phyloP scores from a whole-genome alignment of 2,888 invertebrate genomes.

The Habrosyne pyritoides region DNA sequence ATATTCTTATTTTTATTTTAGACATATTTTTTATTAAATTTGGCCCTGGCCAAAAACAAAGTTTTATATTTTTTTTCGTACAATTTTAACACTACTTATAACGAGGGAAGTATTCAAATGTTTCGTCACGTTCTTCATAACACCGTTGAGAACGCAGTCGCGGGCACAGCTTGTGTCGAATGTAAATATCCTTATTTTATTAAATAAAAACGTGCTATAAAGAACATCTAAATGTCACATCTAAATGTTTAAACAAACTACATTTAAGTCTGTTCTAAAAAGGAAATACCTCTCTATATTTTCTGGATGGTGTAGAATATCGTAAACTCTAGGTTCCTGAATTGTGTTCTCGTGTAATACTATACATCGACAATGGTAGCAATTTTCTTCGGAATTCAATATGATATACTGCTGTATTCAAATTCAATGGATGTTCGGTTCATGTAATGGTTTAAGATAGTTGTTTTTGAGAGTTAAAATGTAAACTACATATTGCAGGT shows the following conservation, averaged over 20 bases:
- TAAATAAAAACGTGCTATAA: background rate
- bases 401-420: slow-evolving; percentile 20
- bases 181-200: background rate
- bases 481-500: no score
- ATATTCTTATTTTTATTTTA: no score
- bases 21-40: no score
- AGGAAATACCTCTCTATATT: background rate
- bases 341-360: background rate
- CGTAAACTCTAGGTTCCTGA: background rate
- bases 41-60: no score
- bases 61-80: no score
- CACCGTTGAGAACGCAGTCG: no score
- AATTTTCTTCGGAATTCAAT: slow-evolving; percentile 30
- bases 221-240: background rate
- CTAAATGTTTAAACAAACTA: background rate
- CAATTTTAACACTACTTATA: no score
- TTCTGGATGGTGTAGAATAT: background rate
- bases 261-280: background rate
- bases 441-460: background rate
- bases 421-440: slow-evolving; percentile 22
- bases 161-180: no score
- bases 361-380: slow-evolving; percentile 12
- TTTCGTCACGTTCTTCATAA: no score
- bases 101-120: no score
- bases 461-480: background rate